Base-by-base conservation (phyloP, 2,113 vertebrate species). In the Megaleporinus macrocephalus region DNA sequence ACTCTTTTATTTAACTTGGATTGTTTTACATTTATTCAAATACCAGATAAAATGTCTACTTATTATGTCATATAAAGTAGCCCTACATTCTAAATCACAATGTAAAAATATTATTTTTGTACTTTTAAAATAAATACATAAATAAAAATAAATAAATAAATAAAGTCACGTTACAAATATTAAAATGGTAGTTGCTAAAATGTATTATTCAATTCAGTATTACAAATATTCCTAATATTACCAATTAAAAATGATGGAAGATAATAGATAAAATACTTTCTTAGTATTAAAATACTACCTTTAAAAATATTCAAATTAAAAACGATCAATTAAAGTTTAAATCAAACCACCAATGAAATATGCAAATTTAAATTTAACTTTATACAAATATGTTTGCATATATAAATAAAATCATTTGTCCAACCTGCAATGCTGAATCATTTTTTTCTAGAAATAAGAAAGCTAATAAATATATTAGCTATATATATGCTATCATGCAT, bases 11-110 rank as follows among this genome's bases (percentile, higher is more conserved):
- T n/a, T n/a, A n/a, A n/a, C n/a, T 70, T n/a, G 76, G 7, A 16
- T 22, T 16, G 20, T 15, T 82, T 61, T 70, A 24, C 13, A 82
- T 82, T 61, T 69, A 82, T 82, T 62, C 0, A 59, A 76, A 80
- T 72, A 2, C 4, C 5, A 68, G 69, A 41, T 18, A 53, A 55
- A 65, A 78, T 24, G n/a, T 59, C 65, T 59, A 63, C 36, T 62
- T 11, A 51, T 61, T 27, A 24, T 33, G 16, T 26, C 33, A 53
- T 53, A 66, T 1, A 75, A 75, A 75, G 65, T 30, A 68, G 62
- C n/a, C 27, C 59, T 65, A 30, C 14, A 24, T 51, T 74, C 79
- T 81, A 3, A 36, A 15, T 57, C 10, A 30, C 26, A 41, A 29
- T 13, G 36, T 5, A 22, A 30, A 26, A 30, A 5, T 57, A 22